phyloP scores from a whole-genome alignment of 1,140 invertebrate species.

The Anastatus disparis region DNA sequence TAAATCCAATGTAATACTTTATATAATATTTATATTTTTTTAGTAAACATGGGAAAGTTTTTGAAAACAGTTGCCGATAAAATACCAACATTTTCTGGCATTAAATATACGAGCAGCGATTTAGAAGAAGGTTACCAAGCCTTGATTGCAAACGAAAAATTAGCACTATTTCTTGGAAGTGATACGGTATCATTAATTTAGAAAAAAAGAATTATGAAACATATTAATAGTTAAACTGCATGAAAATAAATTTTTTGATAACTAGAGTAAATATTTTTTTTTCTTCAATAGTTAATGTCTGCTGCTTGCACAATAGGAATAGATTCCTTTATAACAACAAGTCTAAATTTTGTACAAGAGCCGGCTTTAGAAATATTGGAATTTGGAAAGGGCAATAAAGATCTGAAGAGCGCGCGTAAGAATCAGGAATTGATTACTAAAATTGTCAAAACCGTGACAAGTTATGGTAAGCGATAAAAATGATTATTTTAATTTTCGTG shows the following conservation, averaged over 20 bases:
- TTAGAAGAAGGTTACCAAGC: constrained; percentile 74
- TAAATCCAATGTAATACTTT: no score
- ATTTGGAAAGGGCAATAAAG: constrained; percentile 51
- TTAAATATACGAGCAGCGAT: constrained; percentile 78
- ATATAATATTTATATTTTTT: constrained; percentile 44
- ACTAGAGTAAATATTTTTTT: no score
- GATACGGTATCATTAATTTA: constrained; percentile 61
- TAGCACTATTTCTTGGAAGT: constrained; percentile 71
- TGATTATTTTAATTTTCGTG: no score
- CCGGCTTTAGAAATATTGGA: constrained; percentile 60
- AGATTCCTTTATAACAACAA: constrained; percentile 74
- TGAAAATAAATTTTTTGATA: not conserved
- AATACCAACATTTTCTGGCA: constrained; percentile 79
- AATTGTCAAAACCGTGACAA: constrained; percentile 58
- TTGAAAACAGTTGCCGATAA: constrained; percentile 69
- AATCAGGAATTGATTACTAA: constrained; percentile 65
- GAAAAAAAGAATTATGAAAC: no score
- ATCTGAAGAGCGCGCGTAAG: constrained; percentile 55
- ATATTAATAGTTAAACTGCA: not conserved
- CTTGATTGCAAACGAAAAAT: constrained; percentile 66
- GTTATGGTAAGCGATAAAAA: no score
- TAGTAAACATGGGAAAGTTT: constrained; percentile 81
- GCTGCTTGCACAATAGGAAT: constrained; percentile 73
- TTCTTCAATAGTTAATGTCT: constrained; percentile 68
- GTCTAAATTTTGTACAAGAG: constrained; percentile 71